Evolutionary conservation across 2,888 invertebrate genomes (phyloP).

Genomic region (Villa cingulata): DNA sequence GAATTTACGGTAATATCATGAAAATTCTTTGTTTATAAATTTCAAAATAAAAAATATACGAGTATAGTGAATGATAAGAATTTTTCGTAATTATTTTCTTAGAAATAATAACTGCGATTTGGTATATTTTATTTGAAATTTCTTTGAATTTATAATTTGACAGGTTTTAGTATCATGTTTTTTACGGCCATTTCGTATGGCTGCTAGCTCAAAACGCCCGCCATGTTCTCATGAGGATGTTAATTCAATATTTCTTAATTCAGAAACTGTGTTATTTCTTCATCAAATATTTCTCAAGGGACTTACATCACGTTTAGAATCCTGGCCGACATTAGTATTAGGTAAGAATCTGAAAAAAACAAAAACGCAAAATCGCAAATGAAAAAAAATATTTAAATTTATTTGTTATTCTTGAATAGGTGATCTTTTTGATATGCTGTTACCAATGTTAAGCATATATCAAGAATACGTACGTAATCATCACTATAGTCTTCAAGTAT

Average conservation of each 20-base stretch:
- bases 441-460: slow-evolving; percentile 89
- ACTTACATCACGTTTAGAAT: slow-evolving; percentile 78
- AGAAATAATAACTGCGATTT: too few relatives aligned
- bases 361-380: background rate
- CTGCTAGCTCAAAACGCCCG: slow-evolving; percentile 83
- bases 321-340: slow-evolving; percentile 84
- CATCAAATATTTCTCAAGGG: slow-evolving; percentile 92
- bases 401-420: slow-evolving; percentile 40
- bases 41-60: too few relatives aligned
- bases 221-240: slow-evolving; percentile 88
- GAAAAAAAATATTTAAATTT: background rate
- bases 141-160: too few relatives aligned
- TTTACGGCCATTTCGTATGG: slow-evolving; percentile 82
- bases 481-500: slow-evolving; percentile 81
- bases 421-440: slow-evolving; percentile 86
- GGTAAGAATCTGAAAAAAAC: slow-evolving; percentile 41
- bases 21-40: too few relatives aligned
- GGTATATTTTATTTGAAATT: too few relatives aligned
- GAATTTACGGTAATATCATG: too few relatives aligned
- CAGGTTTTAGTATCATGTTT: slow-evolving; percentile 67
- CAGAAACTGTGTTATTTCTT: slow-evolving; percentile 80
- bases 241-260: slow-evolving; percentile 85
- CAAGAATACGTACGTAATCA: slow-evolving; percentile 91
- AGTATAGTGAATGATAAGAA: too few relatives aligned
- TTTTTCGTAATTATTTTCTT: too few relatives aligned